These are phyloP conservation scores for Aurelia sp. DNA, from an alignment of 30 jellyfish, hydroid and myxozoan species.

Conservation along the genomic window DNA sequence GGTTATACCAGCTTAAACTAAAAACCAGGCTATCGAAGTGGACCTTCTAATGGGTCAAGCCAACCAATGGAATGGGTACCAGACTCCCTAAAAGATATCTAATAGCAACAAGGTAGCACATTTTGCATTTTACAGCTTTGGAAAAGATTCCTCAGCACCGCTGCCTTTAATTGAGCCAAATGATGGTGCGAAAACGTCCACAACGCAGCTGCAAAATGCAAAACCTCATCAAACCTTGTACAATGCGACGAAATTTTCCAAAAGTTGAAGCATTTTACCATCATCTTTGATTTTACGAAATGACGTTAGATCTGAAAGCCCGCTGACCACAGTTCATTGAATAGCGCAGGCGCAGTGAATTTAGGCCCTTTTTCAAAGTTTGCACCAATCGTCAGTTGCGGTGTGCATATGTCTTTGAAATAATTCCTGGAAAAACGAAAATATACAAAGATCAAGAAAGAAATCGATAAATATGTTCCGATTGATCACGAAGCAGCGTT, in stretches of 20 bases:
- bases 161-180: too few species aligned
- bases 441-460: not conserved
- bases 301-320: not conserved
- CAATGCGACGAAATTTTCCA: too few species aligned
- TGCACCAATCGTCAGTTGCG: slow-evolving; percentile 65
- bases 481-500: slow-evolving; percentile 43
- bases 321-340: slow-evolving; percentile 37
- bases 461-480: slow-evolving; percentile 36
- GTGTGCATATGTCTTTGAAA: slow-evolving; percentile 54
- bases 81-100: not conserved
- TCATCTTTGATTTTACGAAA: too few species aligned
- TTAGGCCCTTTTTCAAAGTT: slow-evolving; percentile 41
- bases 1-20: too few species aligned
- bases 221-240: too few species aligned
- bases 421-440: slow-evolving; percentile 4
- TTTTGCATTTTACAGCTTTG: too few species aligned
- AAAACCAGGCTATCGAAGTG: too few species aligned
- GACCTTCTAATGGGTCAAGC: too few species aligned
- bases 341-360: not conserved
- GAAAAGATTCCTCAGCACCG: too few species aligned
- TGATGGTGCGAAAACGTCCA: too few species aligned
- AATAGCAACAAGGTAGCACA: too few species aligned
- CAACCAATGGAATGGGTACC: too few species aligned
- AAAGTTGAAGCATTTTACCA: not conserved
- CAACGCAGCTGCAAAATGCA: not conserved